Base-by-base conservation (phyloP, 2,113 vertebrate genomes). In the Acanthochromis polyacanthus region DNA sequence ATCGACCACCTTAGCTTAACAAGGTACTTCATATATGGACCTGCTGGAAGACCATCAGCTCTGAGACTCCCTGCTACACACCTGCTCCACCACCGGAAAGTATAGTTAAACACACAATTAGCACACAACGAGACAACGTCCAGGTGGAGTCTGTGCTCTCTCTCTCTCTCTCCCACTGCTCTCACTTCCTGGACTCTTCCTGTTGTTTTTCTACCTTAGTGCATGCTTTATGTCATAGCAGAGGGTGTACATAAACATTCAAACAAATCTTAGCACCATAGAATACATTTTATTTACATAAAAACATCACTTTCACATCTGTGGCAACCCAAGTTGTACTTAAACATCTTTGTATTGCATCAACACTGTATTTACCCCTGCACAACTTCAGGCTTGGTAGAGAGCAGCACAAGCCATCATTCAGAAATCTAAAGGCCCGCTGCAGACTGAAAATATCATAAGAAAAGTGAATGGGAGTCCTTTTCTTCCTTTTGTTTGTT, bases 1-100 rank as follows among this genome's bases (percentile, higher is more conserved):
- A 93, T 93, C 91, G 93, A 93, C 89, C 89, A 89, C 79, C 84
- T 86, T 59, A 72, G 89, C 90, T 90, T 93, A 93, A 93, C 90
- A 92, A 93, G 89, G 81, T 90, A 86, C 89, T 92, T 90, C 85
- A 90, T 91, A 91, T 90, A 91, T 89, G 78, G 87, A 91, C 86
- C 82, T 52, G 69, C 75, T 88, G 75, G 71, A 91, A 85, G 89
- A 89, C 84, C 88, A 86, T 89, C 87, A 87, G 84, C 80, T 73
- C 75, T 32, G 71, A 81, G 69, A 81, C 78, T 79, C 66, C 30
- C 52, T 56, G 38, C 63, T 71, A 63, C 71, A 80, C 82, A 86
- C 65, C 82, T 84, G 78, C 83, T 81, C 59, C 82, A 74, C 43
- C 83, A 62, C 79, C 52, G 68, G 85, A 86, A 92, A 89, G 81